Base-by-base conservation (phyloP, 2,888 invertebrate genomes). In the Neuroscelio doddi region DNA sequence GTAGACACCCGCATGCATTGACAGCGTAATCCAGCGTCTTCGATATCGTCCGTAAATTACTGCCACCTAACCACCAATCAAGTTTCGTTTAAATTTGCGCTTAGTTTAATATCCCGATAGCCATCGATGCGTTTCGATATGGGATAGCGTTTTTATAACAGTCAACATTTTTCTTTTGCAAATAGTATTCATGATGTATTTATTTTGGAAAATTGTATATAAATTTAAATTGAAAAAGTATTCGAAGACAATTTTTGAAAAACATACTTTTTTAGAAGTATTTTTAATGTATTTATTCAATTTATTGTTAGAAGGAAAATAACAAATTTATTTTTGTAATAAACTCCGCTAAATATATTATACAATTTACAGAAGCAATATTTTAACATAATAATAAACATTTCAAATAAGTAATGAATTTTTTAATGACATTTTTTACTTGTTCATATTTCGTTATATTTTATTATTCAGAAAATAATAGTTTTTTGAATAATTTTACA, bases 1-100 rank as follows among this genome's bases (percentile, higher is more conserved):
- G 14, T 32, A 30, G 15, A 51, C 51, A 41, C 51, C 51, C 51
- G 51, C 50, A 27, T 26, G 29, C 38, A 38, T 50, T 50, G 50
- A 38, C 50, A 50, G 38, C 10, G 41, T 15, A 34, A 44, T 44
- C 29, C 44, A 3, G 3, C 8, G 42, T 10, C 15, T 1, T 12
- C 10, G 47, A 47, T 47, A 34, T n/a, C 21, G 17, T 12, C 34
- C 17, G 34, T 47, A 47, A 47, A 47, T 47, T 47, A 47, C 47
- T 47, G 34, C 34, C 47, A 26, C 3, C 3, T 1, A 47, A 24
- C 42, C 45, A 24, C 50, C 50, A 36, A 50, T 50, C 50, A 27
- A 9, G 45, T 12, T 1, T 10, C 14, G 45, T 14, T 45, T 45
- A 3, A 45, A 27, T 26, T 9, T 34, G 15, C 42, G 29, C 27